phyloP scores from a whole-genome alignment of 1,140 invertebrate genomes.

The Drosophila arizonae region DNA sequence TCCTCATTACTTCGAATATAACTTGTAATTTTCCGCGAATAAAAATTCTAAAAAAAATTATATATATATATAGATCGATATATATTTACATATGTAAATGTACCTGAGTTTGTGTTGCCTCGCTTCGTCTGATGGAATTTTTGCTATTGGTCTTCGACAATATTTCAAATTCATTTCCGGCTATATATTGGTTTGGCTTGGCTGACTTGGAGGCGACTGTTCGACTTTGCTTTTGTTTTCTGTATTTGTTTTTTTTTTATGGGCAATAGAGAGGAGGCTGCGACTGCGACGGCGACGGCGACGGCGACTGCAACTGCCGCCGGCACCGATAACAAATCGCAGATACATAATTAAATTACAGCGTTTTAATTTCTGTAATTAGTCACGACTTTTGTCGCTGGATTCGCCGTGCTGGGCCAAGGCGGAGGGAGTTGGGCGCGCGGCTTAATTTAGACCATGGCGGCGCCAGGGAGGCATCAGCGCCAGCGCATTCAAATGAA shows the following conservation, averaged over 20 bases:
- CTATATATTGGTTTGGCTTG: background rate
- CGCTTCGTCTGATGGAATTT: background rate
- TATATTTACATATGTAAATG: too few species aligned
- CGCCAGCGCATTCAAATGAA: conserved; percentile 38
- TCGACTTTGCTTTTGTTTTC: background rate
- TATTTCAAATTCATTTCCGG: conserved; percentile 53
- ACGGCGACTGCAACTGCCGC: conserved; percentile 36
- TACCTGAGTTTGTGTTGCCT: background rate
- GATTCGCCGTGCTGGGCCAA: conserved; percentile 1
- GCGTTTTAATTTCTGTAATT: conserved; percentile 83
- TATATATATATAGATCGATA: too few species aligned
- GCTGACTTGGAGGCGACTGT: conserved; percentile 13
- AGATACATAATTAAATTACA: conserved; percentile 83
- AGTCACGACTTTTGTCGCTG: conserved; percentile 78
- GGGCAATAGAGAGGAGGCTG: conserved; percentile 30
- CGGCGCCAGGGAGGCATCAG: conserved; percentile 58
- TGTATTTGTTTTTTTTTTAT: background rate
- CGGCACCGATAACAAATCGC: conserved; percentile 78
- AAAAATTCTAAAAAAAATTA: too few species aligned
- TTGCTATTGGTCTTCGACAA: conserved; percentile 7
- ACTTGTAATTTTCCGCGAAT: too few species aligned
- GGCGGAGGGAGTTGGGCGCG: conserved; percentile 13
- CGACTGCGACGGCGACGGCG: conserved; percentile 19
- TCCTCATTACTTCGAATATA: too few species aligned
- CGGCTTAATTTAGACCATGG: conserved; percentile 23